Base-by-base conservation (phyloP, 2,888 invertebrate genomes). In the Pammene fasciana region DNA sequence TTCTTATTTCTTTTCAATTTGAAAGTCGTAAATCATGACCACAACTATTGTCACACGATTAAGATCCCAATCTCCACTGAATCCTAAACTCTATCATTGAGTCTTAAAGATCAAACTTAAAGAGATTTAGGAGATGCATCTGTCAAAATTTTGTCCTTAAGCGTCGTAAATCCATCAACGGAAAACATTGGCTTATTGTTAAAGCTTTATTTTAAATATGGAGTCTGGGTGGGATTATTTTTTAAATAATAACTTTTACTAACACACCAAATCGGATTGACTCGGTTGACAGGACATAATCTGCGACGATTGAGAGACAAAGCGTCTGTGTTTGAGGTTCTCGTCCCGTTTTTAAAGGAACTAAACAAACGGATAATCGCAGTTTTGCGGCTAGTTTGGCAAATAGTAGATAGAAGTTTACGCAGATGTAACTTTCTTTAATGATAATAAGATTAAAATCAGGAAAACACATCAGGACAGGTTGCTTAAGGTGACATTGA, bases 211-310 rank as follows among this genome's bases (percentile, higher is more conserved):
- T 70, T 60, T 48, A 61, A 70, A 62, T 57, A 66, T 62, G 14
- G 14, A 67, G 64, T 46, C 61, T 71, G 72, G 72, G 70, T 72
- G 72, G 71, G 70, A 70, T 70, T 70, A 70, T 70, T 65, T 66
- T 57, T 64, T 52, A 64, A 62, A 71, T 67, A 71, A 71, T 67
- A 71, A 67, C 64, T 67, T 72, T 65, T 67, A 67, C 70, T 65
- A 70, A 67, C 54, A 59, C 54, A 71, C 64, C 60, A 72, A 71
- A 70, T 70, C 72, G 66, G 70, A 67, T 72, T 72, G 66, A 71
- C 71, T 72, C 65, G 61, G 67, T 62, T 71, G 67, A 71, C 71
- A 67, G 67, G 52, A 57, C 34, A 45, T 70, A 67, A 71, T 71
- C 71, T 71, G 56, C 45, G 18, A 41, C 41, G 67, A 67, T 70